phyloP scores from a whole-genome alignment of 2,797 vertebrate species.

The Myotis daubentonii region DNA sequence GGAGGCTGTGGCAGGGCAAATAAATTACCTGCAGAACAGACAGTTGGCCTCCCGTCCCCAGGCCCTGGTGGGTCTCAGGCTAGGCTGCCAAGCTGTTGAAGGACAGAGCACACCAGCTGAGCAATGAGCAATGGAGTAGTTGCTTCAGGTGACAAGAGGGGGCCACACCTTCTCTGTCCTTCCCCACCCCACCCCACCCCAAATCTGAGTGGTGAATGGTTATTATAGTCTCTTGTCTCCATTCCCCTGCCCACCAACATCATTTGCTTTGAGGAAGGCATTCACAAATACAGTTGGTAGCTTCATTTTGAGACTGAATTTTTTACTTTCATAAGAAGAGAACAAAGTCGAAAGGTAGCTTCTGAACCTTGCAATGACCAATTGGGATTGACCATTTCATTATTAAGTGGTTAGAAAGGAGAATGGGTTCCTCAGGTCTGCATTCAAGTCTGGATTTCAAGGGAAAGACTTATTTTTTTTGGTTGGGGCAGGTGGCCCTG shows the following conservation, averaged over 20 bases:
- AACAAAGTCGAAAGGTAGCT: not conserved
- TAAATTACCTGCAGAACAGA: not conserved
- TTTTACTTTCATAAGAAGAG: slow-evolving; percentile 38
- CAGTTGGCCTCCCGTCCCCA: not conserved
- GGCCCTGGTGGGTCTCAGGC: not conserved
- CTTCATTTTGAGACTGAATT: slow-evolving; percentile 42
- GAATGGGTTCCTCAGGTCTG: not conserved
- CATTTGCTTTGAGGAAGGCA: slow-evolving; percentile 42
- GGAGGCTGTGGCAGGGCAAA: slow-evolving; percentile 6
- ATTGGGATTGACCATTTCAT: not conserved
- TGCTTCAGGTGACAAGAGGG: not conserved
- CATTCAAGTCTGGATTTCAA: not conserved
- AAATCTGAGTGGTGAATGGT: not conserved
- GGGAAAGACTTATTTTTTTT: not conserved
- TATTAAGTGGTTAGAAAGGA: not conserved
- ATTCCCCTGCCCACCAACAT: not conserved
- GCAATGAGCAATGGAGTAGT: not conserved
- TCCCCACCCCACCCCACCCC: accelerated
- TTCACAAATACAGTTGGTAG: not conserved
- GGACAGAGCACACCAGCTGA: not conserved
- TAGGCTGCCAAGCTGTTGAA: not conserved
- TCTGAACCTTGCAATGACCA: not conserved
- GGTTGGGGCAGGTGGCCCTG: not conserved
- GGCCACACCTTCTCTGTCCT: not conserved
- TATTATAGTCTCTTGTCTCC: not conserved